Conservation (phyloP, 2,113 vertebrate species). For the Motacilla alba region DNA sequence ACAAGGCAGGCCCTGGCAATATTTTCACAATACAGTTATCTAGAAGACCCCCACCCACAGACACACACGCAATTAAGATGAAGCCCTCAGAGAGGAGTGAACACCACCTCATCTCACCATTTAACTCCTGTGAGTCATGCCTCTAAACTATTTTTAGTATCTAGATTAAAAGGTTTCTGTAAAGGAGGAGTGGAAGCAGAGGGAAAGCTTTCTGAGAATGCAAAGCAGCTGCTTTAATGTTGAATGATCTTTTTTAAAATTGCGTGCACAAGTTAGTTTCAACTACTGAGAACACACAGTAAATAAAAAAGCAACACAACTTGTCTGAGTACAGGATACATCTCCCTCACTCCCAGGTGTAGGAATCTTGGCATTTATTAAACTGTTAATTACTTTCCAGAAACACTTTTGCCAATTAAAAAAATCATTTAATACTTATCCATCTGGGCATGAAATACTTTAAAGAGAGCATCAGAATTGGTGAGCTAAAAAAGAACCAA, state of each 20-base stretch:
- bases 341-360: background rate
- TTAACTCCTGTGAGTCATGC: background rate
- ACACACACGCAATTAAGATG: background rate
- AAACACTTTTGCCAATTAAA: constrained; percentile 43
- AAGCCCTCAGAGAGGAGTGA: background rate
- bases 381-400: constrained; percentile 40
- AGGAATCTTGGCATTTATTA: background rate
- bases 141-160: background rate
- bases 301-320: background rate
- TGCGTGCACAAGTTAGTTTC: background rate
- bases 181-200: background rate
- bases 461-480: background rate
- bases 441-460: constrained; percentile 47
- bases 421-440: constrained; percentile 45
- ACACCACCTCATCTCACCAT: background rate
- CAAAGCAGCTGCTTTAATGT: background rate
- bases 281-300: background rate
- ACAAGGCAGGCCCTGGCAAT: background rate
- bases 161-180: background rate
- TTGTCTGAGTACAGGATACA: background rate
- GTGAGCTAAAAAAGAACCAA: background rate
- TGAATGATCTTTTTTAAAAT: background rate
- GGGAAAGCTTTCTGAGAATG: background rate
- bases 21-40: background rate
- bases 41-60: background rate